phyloP scores from a whole-genome alignment of 1,140 invertebrate species.

The Gryllus bimaculatus region DNA sequence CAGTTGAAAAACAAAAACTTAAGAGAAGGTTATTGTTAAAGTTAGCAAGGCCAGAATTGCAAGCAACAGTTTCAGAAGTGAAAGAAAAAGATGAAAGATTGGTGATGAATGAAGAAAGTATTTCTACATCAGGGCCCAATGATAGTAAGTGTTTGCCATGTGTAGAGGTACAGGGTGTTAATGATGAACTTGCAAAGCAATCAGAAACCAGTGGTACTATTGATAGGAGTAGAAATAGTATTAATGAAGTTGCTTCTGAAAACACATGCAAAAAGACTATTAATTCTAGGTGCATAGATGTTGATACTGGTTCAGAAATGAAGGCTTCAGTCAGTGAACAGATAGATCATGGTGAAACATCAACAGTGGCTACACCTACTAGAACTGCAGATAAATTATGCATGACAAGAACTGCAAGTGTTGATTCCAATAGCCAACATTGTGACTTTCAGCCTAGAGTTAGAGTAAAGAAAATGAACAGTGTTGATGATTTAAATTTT shows the following conservation, averaged over 20 bases:
- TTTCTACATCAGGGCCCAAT: background rate
- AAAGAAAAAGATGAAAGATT: background rate
- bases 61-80: background rate
- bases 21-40: constrained; percentile 6
- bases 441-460: background rate
- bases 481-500: background rate
- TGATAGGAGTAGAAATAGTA: background rate
- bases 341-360: background rate
- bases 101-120: background rate
- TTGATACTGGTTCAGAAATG: background rate
- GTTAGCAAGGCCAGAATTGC: background rate
- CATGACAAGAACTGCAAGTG: too few relatives aligned
- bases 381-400: too few relatives aligned
- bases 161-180: background rate
- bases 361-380: background rate
- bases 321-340: background rate
- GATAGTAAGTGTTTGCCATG: background rate
- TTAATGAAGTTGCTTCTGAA: too few relatives aligned
- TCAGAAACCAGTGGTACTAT: background rate
- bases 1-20: constrained; percentile 14
- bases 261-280: background rate
- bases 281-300: background rate
- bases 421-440: background rate
- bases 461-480: constrained; percentile 3
- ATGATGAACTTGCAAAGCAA: background rate